Percentiles rank a stretch among this genome's conserved stretches.
phyloP scores from a whole-genome alignment of 2,113 vertebrate species.

The Chaenocephalus aceratus region DNA sequence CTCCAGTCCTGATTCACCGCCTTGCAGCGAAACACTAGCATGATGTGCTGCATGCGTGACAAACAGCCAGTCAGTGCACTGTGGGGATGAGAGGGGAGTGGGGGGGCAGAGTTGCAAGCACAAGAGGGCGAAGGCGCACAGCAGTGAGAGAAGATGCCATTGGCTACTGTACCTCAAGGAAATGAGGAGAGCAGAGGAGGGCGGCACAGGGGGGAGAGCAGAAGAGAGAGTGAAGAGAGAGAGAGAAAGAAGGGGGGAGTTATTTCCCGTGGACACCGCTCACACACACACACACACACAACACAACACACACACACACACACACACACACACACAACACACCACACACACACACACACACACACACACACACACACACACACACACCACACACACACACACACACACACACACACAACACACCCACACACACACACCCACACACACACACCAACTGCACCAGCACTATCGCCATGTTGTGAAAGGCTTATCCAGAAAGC shows the following conservation, averaged over 20 bases:
- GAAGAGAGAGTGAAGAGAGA: slow-evolving; percentile 62
- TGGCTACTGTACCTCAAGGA: slow-evolving; percentile 81
- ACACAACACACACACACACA: slow-evolving; percentile 9
- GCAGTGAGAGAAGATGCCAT: slow-evolving; percentile 63
- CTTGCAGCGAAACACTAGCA: slow-evolving; percentile 54
- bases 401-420: too few relatives aligned
- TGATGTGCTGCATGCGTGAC: slow-evolving; percentile 75
- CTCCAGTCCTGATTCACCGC: slow-evolving; percentile 72
- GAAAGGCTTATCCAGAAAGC: slow-evolving; percentile 28
- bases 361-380: slow-evolving; percentile 25
- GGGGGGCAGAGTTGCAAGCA: slow-evolving; percentile 19
- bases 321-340: slow-evolving; percentile 11
- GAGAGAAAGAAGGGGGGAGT: slow-evolving; percentile 63
- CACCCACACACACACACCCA: too few relatives aligned
- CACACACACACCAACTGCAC: slow-evolving; percentile 3
- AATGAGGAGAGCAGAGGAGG: slow-evolving; percentile 77
- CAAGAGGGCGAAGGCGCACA: slow-evolving; percentile 45
- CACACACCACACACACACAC: too few relatives aligned
- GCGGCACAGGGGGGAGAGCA: slow-evolving; percentile 67
- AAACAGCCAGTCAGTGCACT: slow-evolving; percentile 57
- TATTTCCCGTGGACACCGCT: slow-evolving; percentile 53
- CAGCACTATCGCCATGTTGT: slow-evolving; percentile 4
- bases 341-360: slow-evolving; percentile 2
- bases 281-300: neutral
- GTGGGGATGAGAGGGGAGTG: slow-evolving; percentile 24